Evolutionary conservation across 1,140 invertebrate species (phyloP), one percentile per base, ranked within the genome.

Genomic region (Drosophila busckii): DNA sequence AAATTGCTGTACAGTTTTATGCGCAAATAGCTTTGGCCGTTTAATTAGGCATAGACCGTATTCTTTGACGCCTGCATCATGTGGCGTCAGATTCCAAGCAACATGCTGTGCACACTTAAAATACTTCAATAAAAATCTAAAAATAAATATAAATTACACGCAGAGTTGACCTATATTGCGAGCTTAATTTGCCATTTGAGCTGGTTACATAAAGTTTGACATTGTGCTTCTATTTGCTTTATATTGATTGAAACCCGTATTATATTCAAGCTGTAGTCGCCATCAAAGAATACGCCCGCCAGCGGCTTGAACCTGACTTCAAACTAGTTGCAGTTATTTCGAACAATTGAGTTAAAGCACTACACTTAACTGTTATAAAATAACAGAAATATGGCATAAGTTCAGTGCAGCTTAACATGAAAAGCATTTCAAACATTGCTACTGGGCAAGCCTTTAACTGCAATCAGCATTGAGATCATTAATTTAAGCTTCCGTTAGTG

Each of bases 1-100:
- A 78, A 73, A 73, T 78, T 80, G 26, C 12, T 29, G 28, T 12
- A 38, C 19, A 34, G 38, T 59, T 45, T 55, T 50, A 55, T 55
- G 34, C 40, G 42, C 60, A 44, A 71, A 71, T 49, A 64, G 42
- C 46, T 56, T 56, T 69, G 58, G 61, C 49, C 63, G 35, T 54
- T 76, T 78, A 78, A 78, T 78, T 78, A 78, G 45, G 41, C 45
- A 37, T 53, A 73, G 63, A 71, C 60, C 9, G 17, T 44, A 34
- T 44, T 35, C 15, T 12, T 25, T 16, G 35, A 25, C 13, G 34
- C 46, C 52, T 70, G 44, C 73, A 78, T n/a, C n/a, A n/a, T 67
- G 53, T 31, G 35, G 29, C 31, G 12, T 35, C 28, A 31, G 22
- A 20, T 32, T 45, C 23, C 2, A 32, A 37, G 29, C 31, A 7